Evolutionary conservation across 2,797 vertebrate species (phyloP).

Genomic region (Phaenicophaeus curvirostris): DNA sequence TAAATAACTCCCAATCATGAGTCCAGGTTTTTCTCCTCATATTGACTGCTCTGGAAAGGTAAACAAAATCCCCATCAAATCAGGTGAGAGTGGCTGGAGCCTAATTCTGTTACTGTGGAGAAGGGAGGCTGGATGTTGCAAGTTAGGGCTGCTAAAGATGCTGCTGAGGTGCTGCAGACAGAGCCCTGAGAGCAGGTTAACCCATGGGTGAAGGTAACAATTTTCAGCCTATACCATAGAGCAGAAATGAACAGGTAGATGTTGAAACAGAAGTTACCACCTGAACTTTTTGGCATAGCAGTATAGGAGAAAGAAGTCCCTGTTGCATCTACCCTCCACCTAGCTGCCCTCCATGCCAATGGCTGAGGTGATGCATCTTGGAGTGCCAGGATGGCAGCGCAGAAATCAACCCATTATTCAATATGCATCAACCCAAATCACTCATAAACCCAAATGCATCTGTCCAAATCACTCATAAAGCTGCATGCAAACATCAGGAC

Average conservation of each 20-base stretch:
- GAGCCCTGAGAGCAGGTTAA: not conserved
- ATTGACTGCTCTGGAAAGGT: not conserved
- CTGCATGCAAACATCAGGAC: not conserved
- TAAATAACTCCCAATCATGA: not conserved
- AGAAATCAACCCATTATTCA: not conserved
- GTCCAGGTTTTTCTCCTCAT: not conserved
- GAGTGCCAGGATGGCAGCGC: not conserved
- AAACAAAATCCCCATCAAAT: not conserved
- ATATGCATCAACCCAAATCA: rapidly evolving
- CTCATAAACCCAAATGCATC: not conserved
- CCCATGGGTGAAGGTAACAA: not conserved
- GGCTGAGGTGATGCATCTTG: not conserved
- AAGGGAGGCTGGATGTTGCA: not conserved
- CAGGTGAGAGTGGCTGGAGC: not conserved
- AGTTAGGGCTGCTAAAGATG: not conserved
- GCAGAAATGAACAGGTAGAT: not conserved
- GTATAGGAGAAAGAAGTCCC: not conserved
- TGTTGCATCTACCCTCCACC: not conserved
- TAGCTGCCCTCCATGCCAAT: not conserved
- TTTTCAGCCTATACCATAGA: not conserved
- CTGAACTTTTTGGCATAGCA: not conserved
- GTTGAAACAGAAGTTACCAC: not conserved
- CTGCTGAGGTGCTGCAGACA: not conserved
- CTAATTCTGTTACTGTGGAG: not conserved
- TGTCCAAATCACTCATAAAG: not conserved